Base-by-base conservation (phyloP, 2,113 vertebrate genomes). In the Philantomba maxwellii region DNA sequence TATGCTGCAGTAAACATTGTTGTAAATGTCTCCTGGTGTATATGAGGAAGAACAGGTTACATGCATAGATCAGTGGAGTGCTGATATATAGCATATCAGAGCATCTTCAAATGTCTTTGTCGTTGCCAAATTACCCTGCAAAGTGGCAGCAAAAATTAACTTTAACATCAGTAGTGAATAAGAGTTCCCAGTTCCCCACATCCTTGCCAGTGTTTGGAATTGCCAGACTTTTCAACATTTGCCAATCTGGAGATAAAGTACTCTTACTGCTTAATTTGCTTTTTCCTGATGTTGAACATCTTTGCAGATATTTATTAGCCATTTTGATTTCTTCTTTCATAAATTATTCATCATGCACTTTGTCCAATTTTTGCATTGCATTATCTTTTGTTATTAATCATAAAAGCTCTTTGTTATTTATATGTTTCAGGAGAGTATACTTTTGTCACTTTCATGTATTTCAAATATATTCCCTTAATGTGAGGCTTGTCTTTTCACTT, bases 361-460 rank as follows among this genome's bases (percentile, higher is more conserved):
- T 83, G 23, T n/a, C 53, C 26, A 91, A 49, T 95, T 89, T 91
- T 58, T 57, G 16, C 28, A 47, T 16, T 77, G 55, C 11, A 6
- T 80, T 94, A 16, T 39, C 51, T 33, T 85, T 36, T 95, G n/a
- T 87, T 95, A 88, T 73, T 91, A 96, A 62, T 84, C 80, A 83
- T 26, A 66, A 39, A 43, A 75, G 12, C 93, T 89, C 17, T 62
- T 80, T 60, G 14, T 23, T 85, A 55, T 77, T 89, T 92, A 86
- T 60, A 82, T 62, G 30, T 47, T 91, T 91, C 78, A 25, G 26
- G 19, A 28, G 62, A 73, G 36, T 15, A 70, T 36, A 36, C 1
- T 39, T 92, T 97, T 87, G 57, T 62, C 21, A n/a, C 33, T 70
- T 51, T 75, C 83, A 64, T 64, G n/a, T 62, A 53, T 83, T 83